Conservation (phyloP, 2,113 vertebrate genomes). For the Melanostigma gelatinosum region DNA sequence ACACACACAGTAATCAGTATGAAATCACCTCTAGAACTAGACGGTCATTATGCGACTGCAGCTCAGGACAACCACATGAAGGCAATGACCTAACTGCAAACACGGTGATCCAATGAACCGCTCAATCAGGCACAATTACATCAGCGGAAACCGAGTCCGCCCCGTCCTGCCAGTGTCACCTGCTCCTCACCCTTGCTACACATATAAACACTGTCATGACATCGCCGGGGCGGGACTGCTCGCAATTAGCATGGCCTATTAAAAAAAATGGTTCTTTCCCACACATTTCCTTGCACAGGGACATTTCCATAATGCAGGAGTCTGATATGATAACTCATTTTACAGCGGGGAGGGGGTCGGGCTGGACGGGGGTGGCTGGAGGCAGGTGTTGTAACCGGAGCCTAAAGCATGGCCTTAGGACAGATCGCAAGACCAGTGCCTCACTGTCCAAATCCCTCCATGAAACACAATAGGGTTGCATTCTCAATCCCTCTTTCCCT, state of each 20-base stretch:
- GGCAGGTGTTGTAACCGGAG: conserved; percentile 82
- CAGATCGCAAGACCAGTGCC: conserved; percentile 76
- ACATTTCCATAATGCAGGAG: conserved; percentile 50
- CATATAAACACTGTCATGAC: conserved; percentile 48
- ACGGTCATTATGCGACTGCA: conserved; percentile 25
- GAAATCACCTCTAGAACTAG: conserved; percentile 21
- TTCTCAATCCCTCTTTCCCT: conserved; percentile 78
- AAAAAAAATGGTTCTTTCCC: conserved; percentile 52
- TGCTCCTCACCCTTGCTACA: conserved; percentile 42
- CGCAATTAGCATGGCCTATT: conserved; percentile 38
- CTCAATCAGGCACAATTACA: conserved; percentile 55
- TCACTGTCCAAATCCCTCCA: conserved; percentile 77
- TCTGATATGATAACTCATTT: conserved; percentile 71
- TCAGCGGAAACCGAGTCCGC: conserved; percentile 51
- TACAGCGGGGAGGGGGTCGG: conserved; percentile 16
- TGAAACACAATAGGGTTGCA: conserved; percentile 85
- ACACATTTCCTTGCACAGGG: conserved; percentile 33
- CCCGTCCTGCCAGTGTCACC: conserved; percentile 44
- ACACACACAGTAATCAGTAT: neutral
- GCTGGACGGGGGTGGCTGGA: conserved; percentile 49
- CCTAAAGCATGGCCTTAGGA: conserved; percentile 77
- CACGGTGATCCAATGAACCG: conserved; percentile 46
- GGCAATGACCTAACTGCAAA: conserved; percentile 55
- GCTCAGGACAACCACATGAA: conserved; percentile 38
- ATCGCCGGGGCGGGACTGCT: conserved; percentile 42